These are phyloP conservation scores for Thunnus thynnus DNA, from an alignment of 2,113 vertebrate species.

Conservation along the genomic window DNA sequence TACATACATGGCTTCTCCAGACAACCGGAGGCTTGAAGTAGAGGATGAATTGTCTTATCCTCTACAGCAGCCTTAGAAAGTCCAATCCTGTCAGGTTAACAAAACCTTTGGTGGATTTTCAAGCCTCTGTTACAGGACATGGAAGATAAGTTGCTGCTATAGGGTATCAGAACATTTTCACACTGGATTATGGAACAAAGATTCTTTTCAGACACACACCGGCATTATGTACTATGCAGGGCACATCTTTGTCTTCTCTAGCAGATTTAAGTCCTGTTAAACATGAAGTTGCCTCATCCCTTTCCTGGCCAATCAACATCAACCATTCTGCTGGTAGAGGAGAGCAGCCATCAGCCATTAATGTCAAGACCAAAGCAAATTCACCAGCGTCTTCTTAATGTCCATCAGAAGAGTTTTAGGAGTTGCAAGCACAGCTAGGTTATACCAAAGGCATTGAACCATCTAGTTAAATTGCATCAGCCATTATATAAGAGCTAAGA, in stretches of 20 bases:
- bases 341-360: neutral
- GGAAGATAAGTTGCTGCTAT: neutral
- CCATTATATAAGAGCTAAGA: neutral
- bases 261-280: neutral
- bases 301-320: neutral
- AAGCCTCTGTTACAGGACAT: neutral
- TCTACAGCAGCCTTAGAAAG: neutral
- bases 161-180: neutral
- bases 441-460: constrained; percentile 21
- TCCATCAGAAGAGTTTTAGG: neutral
- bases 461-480: constrained; percentile 3
- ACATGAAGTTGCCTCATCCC: neutral
- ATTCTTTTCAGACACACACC: neutral
- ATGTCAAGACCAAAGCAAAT: constrained; percentile 4
- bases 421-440: constrained; percentile 7
- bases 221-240: neutral
- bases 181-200: neutral
- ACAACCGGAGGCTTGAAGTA: neutral
- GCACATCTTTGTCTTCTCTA: neutral
- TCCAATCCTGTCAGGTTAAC: neutral
- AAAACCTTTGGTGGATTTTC: neutral
- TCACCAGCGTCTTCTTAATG: neutral
- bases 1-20: neutral
- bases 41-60: neutral
- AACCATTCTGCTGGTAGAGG: constrained; percentile 4